Conservation (phyloP, 2,797 vertebrate species). For the Pteropus rufus region DNA sequence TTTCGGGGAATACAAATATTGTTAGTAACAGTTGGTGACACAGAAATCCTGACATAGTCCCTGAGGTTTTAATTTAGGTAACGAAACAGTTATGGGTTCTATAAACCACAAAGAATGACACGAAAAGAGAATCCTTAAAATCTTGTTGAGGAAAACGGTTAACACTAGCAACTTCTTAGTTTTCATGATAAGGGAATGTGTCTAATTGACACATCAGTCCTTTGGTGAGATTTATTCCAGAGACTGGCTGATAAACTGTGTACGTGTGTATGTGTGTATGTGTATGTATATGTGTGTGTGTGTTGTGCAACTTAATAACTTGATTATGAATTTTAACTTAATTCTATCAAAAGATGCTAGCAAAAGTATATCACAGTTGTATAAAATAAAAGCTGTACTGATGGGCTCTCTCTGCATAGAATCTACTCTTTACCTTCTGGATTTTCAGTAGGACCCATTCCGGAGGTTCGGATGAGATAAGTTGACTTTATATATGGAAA, state of each 20-base stretch:
- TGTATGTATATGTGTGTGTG: background rate
- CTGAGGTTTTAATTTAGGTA: background rate
- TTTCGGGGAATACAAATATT: background rate
- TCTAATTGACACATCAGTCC: background rate
- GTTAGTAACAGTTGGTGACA: background rate
- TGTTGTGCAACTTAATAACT: background rate
- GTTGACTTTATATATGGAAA: background rate
- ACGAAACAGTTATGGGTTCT: background rate
- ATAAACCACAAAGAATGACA: background rate
- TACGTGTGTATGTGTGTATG: background rate
- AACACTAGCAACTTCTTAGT: background rate
- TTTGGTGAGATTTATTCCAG: background rate
- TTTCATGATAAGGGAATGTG: background rate
- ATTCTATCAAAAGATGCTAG: background rate
- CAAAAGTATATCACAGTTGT: background rate
- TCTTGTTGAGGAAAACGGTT: background rate
- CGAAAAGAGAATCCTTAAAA: background rate
- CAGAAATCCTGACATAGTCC: background rate
- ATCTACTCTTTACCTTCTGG: background rate
- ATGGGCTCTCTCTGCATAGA: background rate
- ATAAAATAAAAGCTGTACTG: background rate
- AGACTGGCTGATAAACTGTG: background rate
- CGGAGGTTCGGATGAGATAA: background rate
- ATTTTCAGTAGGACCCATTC: background rate
- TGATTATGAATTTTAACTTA: conserved; percentile 12